These are phyloP conservation scores for Myripristis jacobus DNA, from an alignment of 2,797 vertebrate genomes.

Conservation along the genomic window DNA sequence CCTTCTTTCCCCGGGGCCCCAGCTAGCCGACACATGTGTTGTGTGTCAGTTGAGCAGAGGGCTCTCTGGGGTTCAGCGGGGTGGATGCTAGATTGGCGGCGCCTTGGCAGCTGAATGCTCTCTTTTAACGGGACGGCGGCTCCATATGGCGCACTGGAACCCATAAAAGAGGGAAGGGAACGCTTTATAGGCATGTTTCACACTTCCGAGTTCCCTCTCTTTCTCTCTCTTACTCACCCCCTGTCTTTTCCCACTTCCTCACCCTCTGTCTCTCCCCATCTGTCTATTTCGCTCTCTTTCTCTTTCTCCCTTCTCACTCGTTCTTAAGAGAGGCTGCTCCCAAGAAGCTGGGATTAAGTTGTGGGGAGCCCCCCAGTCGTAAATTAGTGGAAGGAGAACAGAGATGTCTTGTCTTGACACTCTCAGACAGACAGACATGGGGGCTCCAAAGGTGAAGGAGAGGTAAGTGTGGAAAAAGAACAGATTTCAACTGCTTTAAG, in stretches of 20 bases:
- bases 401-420: slow-evolving; percentile 66
- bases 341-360: slow-evolving; percentile 59
- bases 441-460: slow-evolving; percentile 67
- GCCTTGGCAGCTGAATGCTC: slow-evolving; percentile 77
- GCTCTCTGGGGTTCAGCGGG: slow-evolving; percentile 68
- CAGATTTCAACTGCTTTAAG: slow-evolving; percentile 54
- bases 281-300: slow-evolving; percentile 48
- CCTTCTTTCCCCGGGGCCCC: slow-evolving; percentile 64
- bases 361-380: slow-evolving; percentile 37
- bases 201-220: slow-evolving; percentile 82
- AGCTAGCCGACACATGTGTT: slow-evolving; percentile 78
- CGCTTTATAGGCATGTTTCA: slow-evolving; percentile 86
- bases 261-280: slow-evolving; percentile 48
- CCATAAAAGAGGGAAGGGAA: slow-evolving; percentile 77
- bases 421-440: slow-evolving; percentile 69
- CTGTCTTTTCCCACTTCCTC: slow-evolving; percentile 48
- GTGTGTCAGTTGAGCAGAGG: slow-evolving; percentile 72
- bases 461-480: slow-evolving; percentile 69
- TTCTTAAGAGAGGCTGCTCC: slow-evolving; percentile 38
- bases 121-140: slow-evolving; percentile 80
- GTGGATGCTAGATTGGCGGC: slow-evolving; percentile 75
- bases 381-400: slow-evolving; percentile 62
- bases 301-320: slow-evolving; percentile 11
- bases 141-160: slow-evolving; percentile 80
- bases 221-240: slow-evolving; percentile 39